phyloP scores from a whole-genome alignment of 2,113 vertebrate genomes.

The Platycercus adscitus region DNA sequence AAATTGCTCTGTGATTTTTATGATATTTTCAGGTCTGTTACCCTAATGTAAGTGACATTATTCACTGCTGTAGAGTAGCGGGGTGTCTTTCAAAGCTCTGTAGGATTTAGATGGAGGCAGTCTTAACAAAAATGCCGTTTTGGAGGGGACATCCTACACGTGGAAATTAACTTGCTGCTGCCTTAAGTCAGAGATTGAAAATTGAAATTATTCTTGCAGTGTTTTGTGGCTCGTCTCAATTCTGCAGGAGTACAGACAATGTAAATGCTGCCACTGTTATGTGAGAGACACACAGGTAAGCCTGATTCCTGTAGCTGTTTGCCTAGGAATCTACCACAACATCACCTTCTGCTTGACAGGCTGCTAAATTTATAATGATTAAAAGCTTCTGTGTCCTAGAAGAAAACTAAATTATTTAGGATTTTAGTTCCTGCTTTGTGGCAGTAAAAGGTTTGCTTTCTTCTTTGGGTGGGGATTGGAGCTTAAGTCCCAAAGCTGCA shows the following conservation, averaged over 20 bases:
- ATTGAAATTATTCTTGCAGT: neutral
- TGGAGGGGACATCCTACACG: neutral
- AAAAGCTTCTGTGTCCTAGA: neutral
- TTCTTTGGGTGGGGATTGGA: neutral
- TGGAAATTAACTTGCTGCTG: neutral
- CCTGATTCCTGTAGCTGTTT: neutral
- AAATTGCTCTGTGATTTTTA: neutral
- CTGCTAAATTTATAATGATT: slow-evolving; percentile 2
- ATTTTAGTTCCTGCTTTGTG: neutral
- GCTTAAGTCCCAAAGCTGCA: neutral
- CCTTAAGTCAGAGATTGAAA: neutral
- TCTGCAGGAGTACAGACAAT: neutral
- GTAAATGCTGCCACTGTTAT: neutral
- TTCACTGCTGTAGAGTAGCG: neutral
- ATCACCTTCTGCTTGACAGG: neutral
- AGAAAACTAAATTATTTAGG: slow-evolving; percentile 33
- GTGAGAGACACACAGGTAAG: neutral
- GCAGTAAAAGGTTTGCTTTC: neutral
- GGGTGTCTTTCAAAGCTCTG: neutral
- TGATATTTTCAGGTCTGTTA: neutral
- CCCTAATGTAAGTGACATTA: neutral
- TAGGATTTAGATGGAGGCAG: neutral
- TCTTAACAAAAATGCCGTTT: neutral
- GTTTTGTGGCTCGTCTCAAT: neutral
- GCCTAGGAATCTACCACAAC: neutral